A percentile compares a stretch with the other conserved stretches of the same genome.
Conservation (phyloP, 2,113 vertebrate genomes). For the Psephotus haematonotus region DNA sequence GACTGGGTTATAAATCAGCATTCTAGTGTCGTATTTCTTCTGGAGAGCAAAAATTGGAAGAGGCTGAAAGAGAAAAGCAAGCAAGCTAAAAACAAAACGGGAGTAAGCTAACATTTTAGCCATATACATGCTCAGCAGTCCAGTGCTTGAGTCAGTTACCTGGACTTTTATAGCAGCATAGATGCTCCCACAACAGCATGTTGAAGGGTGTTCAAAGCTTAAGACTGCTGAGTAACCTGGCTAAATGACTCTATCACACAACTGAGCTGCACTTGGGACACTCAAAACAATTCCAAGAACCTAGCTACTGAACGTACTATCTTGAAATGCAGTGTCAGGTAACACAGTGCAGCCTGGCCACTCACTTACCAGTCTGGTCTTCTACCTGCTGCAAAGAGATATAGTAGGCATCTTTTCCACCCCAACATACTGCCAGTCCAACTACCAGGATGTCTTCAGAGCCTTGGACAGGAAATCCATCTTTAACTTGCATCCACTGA, state of each 20-base stretch:
- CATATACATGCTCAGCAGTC: not conserved
- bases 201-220: not conserved
- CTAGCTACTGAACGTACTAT: not conserved
- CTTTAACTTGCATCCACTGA: constrained; percentile 16
- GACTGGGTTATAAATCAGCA: not conserved
- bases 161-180: not conserved
- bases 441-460: constrained; percentile 80
- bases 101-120: not conserved
- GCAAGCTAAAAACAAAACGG: not conserved
- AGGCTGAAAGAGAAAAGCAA: not conserved
- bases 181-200: not conserved
- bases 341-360: not conserved
- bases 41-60: not conserved
- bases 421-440: constrained; percentile 94
- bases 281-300: not conserved
- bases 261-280: not conserved
- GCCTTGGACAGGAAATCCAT: constrained; percentile 83
- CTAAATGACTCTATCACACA: not conserved
- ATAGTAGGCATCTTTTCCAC: constrained; percentile 92
- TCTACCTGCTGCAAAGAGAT: constrained; percentile 87
- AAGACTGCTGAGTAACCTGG: not conserved
- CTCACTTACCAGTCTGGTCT: constrained; percentile 79
- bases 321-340: not conserved
- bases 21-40: not conserved
- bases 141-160: not conserved